Evolutionary conservation across 2,888 invertebrate species (phyloP), one percentile per base, ranked within the genome.

Genomic region (Sinopyrophorus schimmeli): DNA sequence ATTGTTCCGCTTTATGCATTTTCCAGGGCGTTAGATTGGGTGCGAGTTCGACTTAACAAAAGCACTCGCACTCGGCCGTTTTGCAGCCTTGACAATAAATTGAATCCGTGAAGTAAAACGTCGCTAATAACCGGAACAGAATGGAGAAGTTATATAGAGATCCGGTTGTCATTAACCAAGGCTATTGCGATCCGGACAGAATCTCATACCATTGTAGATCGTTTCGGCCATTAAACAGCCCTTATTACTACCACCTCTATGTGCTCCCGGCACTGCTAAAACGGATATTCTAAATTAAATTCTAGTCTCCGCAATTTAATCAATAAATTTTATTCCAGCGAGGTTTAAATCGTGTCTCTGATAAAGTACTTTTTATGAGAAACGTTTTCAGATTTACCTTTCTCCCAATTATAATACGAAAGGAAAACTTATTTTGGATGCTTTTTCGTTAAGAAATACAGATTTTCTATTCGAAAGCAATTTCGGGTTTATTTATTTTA

Each of bases 1-100:
- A 61, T 61, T 61, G 61, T 61, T 61, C 60, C 61, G 60, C 60
- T 59, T 61, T 59, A 60, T 60, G 60, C 60, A 60, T 60, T 60
- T 61, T 61, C 57, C 59, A 55, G 54, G 53, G 57, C 44, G 58
- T 54, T 56, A 55, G 59, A 57, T 59, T 55, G 59, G 58, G 54
- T 47, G 49, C 48, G 48, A 54, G 48, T 51, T 53, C 38, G 51
- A 51, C 58, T 55, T 53, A 52, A 60, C 56, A 58, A 57, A 57
- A 58, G 53, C 58, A 27, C 32, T 40, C 42, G 47, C 37, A 42
- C 41, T 37, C 48, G 41, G 46, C 52, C 50, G 41, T 47, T 47
- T 44, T 48, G 43, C 48, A 49, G 53, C 48, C 54, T 41, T 48
- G 47, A 54, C 50, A 58, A 59, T 58, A 58, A 59, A 59, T 59